These are phyloP conservation scores for Copidosoma aretas DNA, from an alignment of 2,888 invertebrate genomes.

Conservation along the genomic window DNA sequence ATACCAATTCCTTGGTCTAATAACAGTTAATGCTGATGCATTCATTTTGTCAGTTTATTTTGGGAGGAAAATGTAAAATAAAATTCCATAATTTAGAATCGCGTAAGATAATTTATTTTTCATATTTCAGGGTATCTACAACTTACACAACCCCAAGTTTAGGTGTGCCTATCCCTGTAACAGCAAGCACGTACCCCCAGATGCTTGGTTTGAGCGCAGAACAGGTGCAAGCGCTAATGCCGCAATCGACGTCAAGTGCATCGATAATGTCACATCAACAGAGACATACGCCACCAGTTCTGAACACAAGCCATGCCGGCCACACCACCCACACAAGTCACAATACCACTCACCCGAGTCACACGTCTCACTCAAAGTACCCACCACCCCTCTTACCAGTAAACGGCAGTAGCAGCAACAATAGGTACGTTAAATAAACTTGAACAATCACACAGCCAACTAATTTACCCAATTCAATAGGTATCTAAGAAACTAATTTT, in stretches of 20 bases:
- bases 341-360: slow-evolving; percentile 40
- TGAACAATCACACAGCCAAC: background rate
- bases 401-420: slow-evolving; percentile 55
- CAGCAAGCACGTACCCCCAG: slow-evolving; percentile 61
- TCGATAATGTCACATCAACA: slow-evolving; percentile 55
- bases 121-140: slow-evolving; percentile 61
- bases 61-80: no score
- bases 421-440: slow-evolving; percentile 26
- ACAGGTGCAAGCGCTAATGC: slow-evolving; percentile 61
- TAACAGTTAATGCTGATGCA: no score
- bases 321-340: slow-evolving; percentile 49
- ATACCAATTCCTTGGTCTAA: no score
- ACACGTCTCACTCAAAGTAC: slow-evolving; percentile 55
- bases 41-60: no score
- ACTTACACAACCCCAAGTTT: slow-evolving; percentile 62
- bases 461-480: no score
- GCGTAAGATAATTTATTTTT: slow-evolving; percentile 37
- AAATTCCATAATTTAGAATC: background rate
- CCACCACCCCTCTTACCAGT: slow-evolving; percentile 68
- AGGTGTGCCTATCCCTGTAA: slow-evolving; percentile 58
- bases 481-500: no score
- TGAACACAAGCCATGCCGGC: slow-evolving; percentile 36
- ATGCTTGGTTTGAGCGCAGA: slow-evolving; percentile 62
- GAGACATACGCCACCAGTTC: slow-evolving; percentile 60
- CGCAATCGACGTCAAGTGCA: slow-evolving; percentile 57